phyloP scores from a whole-genome alignment of 92 coral and sea anemone species.

The Heteractis magnifica region DNA sequence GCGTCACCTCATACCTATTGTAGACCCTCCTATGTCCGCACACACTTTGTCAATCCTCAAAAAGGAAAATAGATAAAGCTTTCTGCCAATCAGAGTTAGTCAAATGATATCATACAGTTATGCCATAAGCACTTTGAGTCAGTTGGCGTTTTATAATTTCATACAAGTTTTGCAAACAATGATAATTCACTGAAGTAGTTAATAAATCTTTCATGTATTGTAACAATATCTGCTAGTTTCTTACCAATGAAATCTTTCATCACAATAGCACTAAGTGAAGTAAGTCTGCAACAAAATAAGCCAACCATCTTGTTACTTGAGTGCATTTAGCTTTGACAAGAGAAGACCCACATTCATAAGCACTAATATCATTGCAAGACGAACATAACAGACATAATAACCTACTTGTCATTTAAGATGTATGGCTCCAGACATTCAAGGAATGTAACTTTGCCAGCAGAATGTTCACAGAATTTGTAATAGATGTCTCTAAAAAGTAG shows the following conservation, averaged over 20 bases:
- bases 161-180: background rate
- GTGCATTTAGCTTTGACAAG: background rate
- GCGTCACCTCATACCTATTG: no score
- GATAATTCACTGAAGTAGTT: background rate
- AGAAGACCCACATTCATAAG: background rate
- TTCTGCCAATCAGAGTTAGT: no score
- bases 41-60: no score
- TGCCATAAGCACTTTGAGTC: no score
- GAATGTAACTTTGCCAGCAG: slow-evolving; percentile 72
- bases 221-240: background rate
- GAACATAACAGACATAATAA: no score
- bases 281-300: slow-evolving; percentile 56
- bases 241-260: slow-evolving; percentile 97
- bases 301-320: background rate
- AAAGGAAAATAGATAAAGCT: no score
- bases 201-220: background rate
- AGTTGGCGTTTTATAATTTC: no score
- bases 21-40: no score
- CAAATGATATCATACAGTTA: no score
- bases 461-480: slow-evolving; percentile 85
- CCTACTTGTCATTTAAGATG: slow-evolving; percentile 87
- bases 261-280: slow-evolving; percentile 87
- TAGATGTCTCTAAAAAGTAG: slow-evolving; percentile 84
- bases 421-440: slow-evolving; percentile 88
- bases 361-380: no score